A percentile compares a stretch with the other conserved stretches of the same genome.
phyloP scores from a whole-genome alignment of 2,888 invertebrate genomes.

The Phortica magna region DNA sequence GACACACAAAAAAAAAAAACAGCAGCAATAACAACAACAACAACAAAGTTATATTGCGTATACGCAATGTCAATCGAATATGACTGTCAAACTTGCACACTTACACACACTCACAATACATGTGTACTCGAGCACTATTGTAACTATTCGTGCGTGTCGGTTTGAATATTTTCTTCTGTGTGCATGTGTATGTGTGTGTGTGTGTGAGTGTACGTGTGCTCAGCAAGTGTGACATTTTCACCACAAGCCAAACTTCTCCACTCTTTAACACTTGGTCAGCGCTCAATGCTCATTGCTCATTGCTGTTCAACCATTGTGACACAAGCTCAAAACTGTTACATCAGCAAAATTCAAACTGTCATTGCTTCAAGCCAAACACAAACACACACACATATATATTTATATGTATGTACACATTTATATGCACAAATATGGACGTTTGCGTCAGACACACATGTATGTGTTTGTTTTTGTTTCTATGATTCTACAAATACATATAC shows the following conservation, averaged over 20 bases:
- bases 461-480: neutral
- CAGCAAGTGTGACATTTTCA: constrained; percentile 63
- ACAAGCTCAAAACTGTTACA: constrained; percentile 22
- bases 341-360: constrained; percentile 30
- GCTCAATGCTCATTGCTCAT: neutral
- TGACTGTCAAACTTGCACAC: constrained; percentile 5
- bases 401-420: neutral
- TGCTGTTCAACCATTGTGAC: neutral
- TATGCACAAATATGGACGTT: neutral
- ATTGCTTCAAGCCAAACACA: constrained; percentile 12
- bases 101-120: neutral
- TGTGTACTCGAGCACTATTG: neutral
- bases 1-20: neutral
- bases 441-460: neutral
- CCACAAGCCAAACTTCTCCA: constrained; percentile 66
- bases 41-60: constrained; percentile 20
- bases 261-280: neutral
- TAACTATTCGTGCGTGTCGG: constrained; percentile 44
- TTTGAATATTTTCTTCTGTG: constrained; percentile 2
- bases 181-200: neutral
- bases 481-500: constrained; percentile 26
- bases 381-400: neutral
- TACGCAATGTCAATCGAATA: constrained; percentile 23
- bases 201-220: neutral
- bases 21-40: neutral